Conservation (phyloP, 2,888 invertebrate species). For the Crioceris asparagi region DNA sequence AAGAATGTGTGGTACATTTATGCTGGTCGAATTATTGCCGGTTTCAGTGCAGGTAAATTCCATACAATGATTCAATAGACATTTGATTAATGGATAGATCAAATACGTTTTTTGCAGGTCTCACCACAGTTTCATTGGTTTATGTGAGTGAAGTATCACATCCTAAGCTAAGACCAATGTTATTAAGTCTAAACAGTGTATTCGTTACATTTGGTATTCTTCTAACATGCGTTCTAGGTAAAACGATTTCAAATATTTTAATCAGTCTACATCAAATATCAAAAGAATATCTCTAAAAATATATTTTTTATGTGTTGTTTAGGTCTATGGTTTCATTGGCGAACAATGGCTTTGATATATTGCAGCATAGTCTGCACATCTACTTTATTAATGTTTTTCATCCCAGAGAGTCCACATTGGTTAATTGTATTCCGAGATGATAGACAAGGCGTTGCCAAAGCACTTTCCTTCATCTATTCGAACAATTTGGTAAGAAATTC, state of each 20-base stretch:
- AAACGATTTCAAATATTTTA: no score
- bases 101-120: conserved; percentile 28
- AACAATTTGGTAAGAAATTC: conserved; percentile 30
- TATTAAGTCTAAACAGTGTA: conserved; percentile 46
- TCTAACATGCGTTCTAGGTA: conserved; percentile 41
- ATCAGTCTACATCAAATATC: no score
- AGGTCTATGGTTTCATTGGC: conserved; percentile 42
- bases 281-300: no score
- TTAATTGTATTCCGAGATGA: conserved; percentile 38
- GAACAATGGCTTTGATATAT: conserved; percentile 39
- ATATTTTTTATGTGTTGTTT: no score
- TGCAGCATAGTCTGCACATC: conserved; percentile 32
- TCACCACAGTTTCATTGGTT: conserved; percentile 43
- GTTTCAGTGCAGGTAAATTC: conserved; percentile 40
- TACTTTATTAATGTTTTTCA: conserved; percentile 32
- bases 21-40: conserved; percentile 42
- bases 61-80: neutral
- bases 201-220: conserved; percentile 49
- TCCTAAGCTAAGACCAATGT: conserved; percentile 42
- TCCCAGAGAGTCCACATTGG: conserved; percentile 52
- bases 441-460: conserved; percentile 29
- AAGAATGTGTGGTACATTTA: conserved; percentile 39
- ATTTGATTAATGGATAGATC: neutral
- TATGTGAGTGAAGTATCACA: conserved; percentile 50
- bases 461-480: conserved; percentile 40